Evolutionary conservation across 2,888 invertebrate genomes (phyloP).

Genomic region (Aphodius granarius): DNA sequence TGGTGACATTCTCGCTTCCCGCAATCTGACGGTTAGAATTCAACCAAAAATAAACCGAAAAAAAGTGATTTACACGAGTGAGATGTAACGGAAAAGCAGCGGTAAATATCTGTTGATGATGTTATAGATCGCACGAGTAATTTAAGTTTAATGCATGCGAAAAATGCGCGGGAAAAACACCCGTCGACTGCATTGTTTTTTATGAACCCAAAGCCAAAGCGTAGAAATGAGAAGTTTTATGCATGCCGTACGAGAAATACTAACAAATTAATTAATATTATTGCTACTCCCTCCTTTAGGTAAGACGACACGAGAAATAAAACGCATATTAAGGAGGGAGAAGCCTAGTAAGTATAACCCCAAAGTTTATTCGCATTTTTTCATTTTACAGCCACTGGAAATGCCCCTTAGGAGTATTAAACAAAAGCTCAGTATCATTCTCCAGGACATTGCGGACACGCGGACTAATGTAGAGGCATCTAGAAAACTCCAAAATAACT

Average conservation of each 20-base stretch:
- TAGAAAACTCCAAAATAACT: conserved; percentile 25
- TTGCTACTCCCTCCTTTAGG: conserved; percentile 14
- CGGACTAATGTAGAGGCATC: conserved; percentile 28
- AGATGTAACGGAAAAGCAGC: not conserved
- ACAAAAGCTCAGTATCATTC: conserved; percentile 17
- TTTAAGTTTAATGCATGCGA: not conserved
- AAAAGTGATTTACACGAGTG: not conserved
- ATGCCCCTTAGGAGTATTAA: not conserved
- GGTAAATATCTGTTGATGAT: not conserved
- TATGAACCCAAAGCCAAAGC: not conserved
- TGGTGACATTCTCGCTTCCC: not conserved
- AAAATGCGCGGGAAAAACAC: not conserved
- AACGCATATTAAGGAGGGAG: conserved; percentile 1
- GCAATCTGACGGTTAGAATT: not conserved
- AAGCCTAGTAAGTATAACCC: conserved; percentile 9
- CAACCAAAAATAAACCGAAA: not conserved
- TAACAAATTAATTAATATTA: not conserved
- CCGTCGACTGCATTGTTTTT: not conserved
- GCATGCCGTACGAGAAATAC: not conserved
- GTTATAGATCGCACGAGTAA: not conserved
- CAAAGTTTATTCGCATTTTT: conserved; percentile 1
- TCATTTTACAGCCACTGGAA: conserved; percentile 4
- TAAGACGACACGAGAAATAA: not conserved
- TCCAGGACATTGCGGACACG: conserved; percentile 31
- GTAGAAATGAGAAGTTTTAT: not conserved